A percentile compares a stretch with the other conserved stretches of the same genome.
Conservation (phyloP, 2,888 invertebrate genomes). For the Drosophila koepferae region DNA sequence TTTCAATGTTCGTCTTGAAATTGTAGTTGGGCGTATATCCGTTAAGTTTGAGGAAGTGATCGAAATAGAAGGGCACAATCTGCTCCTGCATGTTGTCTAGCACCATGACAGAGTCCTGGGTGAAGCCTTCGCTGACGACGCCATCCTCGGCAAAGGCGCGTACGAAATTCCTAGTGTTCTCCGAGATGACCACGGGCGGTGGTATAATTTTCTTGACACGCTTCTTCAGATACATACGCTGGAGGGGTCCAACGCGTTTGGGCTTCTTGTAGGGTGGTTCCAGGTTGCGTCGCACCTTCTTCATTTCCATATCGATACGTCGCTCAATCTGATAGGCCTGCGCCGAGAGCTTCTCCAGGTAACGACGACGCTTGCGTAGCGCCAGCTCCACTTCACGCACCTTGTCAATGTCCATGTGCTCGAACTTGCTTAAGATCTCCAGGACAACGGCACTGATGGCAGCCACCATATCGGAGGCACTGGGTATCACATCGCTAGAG, state of each 20-base stretch:
- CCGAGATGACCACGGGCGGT: slow-evolving; percentile 65
- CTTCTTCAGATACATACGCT: slow-evolving; percentile 73
- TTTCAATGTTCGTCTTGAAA: slow-evolving; percentile 83
- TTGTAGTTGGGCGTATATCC: slow-evolving; percentile 84
- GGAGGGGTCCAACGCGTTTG: slow-evolving; percentile 71
- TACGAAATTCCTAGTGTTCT: slow-evolving; percentile 79
- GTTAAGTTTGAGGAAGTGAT: slow-evolving; percentile 83
- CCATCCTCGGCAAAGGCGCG: slow-evolving; percentile 82
- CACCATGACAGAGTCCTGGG: slow-evolving; percentile 71
- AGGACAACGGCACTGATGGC: slow-evolving; percentile 75
- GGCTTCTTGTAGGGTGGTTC: slow-evolving; percentile 77
- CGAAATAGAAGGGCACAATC: slow-evolving; percentile 84
- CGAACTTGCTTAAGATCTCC: slow-evolving; percentile 79
- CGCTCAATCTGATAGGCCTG: slow-evolving; percentile 81
- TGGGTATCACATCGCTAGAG: slow-evolving; percentile 67
- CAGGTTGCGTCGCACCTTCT: slow-evolving; percentile 81
- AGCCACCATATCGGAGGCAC: slow-evolving; percentile 80
- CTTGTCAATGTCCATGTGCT: slow-evolving; percentile 70
- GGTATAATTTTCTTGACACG: slow-evolving; percentile 28
- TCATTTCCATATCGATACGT: slow-evolving; percentile 82
- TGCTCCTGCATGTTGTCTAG: slow-evolving; percentile 79
- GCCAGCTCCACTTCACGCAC: slow-evolving; percentile 62
- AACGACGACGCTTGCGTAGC: slow-evolving; percentile 70
- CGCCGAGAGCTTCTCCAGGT: slow-evolving; percentile 71
- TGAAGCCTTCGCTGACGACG: slow-evolving; percentile 53